A percentile compares a stretch with the other conserved stretches of the same genome.
These are phyloP conservation scores for Thalassarche chlororhynchos DNA, from an alignment of 2,113 vertebrate genomes.

Conservation along the genomic window DNA sequence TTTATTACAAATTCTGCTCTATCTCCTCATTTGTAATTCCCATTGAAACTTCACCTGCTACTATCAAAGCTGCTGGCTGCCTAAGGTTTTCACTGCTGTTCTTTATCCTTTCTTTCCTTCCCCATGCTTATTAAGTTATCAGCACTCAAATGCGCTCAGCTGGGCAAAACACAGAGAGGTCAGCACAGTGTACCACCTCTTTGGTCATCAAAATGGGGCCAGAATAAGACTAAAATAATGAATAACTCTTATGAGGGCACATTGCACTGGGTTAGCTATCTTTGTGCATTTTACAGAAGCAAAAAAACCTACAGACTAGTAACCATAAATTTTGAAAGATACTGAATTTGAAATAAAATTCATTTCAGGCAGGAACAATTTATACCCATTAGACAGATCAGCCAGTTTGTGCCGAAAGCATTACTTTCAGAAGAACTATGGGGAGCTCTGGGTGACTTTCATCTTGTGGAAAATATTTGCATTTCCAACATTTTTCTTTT, in stretches of 20 bases:
- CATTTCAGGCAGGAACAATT: conserved; percentile 32
- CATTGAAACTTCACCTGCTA: conserved; percentile 6
- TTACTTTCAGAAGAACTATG: conserved; percentile 30
- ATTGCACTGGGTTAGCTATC: not conserved
- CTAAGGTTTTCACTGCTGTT: not conserved
- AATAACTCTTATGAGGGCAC: not conserved
- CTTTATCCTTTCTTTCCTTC: not conserved
- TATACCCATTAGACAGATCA: conserved; percentile 42
- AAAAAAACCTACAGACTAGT: not conserved
- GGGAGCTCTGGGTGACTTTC: not conserved
- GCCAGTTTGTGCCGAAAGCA: not conserved
- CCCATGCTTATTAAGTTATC: not conserved
- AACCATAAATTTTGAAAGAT: conserved; percentile 40
- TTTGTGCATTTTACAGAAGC: not conserved
- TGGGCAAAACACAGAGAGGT: not conserved
- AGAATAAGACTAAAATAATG: not conserved
- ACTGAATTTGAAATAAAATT: conserved; percentile 52
- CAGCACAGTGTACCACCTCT: not conserved
- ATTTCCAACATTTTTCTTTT: conserved; percentile 34
- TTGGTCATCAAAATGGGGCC: not conserved
- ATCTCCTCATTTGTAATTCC: conserved; percentile 40
- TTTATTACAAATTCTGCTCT: conserved; percentile 44
- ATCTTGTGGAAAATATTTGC: conserved; percentile 30
- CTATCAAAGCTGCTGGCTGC: conserved; percentile 5
- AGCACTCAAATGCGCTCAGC: not conserved